phyloP scores from a whole-genome alignment of 2,113 vertebrate genomes.

The Callipepla squamata region DNA sequence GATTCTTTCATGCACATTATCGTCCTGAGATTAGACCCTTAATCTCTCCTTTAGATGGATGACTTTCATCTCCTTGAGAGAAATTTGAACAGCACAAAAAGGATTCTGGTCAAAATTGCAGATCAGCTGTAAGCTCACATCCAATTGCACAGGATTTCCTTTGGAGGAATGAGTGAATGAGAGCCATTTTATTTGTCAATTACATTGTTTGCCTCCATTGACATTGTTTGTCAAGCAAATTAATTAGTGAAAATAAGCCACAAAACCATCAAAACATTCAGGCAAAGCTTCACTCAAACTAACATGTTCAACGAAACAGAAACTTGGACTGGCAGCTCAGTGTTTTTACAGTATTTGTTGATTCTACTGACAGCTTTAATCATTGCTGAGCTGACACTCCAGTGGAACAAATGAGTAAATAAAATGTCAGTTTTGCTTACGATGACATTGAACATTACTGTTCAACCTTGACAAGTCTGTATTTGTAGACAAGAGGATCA shows the following conservation, averaged over 20 bases:
- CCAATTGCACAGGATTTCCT: slow-evolving; percentile 20
- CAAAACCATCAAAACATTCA: slow-evolving; percentile 63
- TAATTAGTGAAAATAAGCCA: slow-evolving; percentile 59
- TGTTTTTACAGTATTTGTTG: slow-evolving; percentile 58
- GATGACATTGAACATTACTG: slow-evolving; percentile 52
- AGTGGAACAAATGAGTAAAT: slow-evolving; percentile 68
- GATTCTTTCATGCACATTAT: not conserved
- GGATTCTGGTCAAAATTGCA: slow-evolving; percentile 8
- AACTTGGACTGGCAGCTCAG: slow-evolving; percentile 39
- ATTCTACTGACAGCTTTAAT: slow-evolving; percentile 65
- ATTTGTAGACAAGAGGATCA: slow-evolving; percentile 48
- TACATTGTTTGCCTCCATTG: slow-evolving; percentile 34
- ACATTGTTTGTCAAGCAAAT: slow-evolving; percentile 37
- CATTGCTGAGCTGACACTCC: slow-evolving; percentile 57
- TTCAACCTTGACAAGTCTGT: slow-evolving; percentile 50
- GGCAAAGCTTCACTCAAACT: slow-evolving; percentile 59
- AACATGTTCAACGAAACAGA: slow-evolving; percentile 53
- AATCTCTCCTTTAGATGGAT: not conserved
- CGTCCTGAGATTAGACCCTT: not conserved
- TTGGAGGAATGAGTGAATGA: not conserved
- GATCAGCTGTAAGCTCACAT: slow-evolving; percentile 33
- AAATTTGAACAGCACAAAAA: slow-evolving; percentile 8
- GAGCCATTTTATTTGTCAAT: slow-evolving; percentile 61
- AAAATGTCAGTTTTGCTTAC: slow-evolving; percentile 62
- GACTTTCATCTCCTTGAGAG: slow-evolving; percentile 12